A percentile compares a stretch with the other conserved stretches of the same genome.
phyloP scores from a whole-genome alignment of 2,888 invertebrate genomes.

The Agrochola litura region DNA sequence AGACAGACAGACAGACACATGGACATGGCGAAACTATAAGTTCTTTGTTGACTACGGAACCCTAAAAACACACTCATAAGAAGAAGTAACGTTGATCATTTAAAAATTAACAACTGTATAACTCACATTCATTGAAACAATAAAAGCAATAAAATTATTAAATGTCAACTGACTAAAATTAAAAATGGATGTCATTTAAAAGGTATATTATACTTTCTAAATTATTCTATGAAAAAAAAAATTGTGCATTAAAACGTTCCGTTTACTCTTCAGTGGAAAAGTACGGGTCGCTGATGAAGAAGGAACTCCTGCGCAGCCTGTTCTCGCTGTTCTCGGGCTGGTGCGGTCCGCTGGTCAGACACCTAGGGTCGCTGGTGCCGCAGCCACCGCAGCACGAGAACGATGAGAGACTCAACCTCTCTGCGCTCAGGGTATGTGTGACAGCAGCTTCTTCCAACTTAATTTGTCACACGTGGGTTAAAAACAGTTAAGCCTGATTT shows the following conservation, averaged over 20 bases:
- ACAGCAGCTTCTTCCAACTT: not conserved
- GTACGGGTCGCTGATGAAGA: conserved; percentile 95
- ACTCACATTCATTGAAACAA: not conserved
- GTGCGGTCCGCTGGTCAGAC: conserved; percentile 96
- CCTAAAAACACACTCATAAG: too few relatives aligned
- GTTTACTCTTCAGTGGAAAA: conserved; percentile 93
- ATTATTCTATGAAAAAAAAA: not conserved
- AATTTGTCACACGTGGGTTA: not conserved
- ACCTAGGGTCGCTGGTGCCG: conserved; percentile 90
- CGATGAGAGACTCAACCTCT: conserved; percentile 91
- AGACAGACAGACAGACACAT: too few relatives aligned
- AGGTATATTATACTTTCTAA: not conserved
- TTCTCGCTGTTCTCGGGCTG: conserved; percentile 98
- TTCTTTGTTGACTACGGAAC: too few relatives aligned
- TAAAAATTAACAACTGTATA: too few relatives aligned
- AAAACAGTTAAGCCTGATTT: too few relatives aligned
- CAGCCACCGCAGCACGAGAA: conserved; percentile 80
- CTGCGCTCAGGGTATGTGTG: conserved; percentile 89
- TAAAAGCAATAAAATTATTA: not conserved
- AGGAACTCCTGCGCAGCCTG: conserved; percentile 96
- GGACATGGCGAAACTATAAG: too few relatives aligned
- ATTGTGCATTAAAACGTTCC: not conserved
- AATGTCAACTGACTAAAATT: not conserved
- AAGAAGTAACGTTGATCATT: too few relatives aligned
- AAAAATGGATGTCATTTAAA: not conserved